Conservation (phyloP, 2,888 invertebrate genomes). For the Parnassius glacialis region DNA sequence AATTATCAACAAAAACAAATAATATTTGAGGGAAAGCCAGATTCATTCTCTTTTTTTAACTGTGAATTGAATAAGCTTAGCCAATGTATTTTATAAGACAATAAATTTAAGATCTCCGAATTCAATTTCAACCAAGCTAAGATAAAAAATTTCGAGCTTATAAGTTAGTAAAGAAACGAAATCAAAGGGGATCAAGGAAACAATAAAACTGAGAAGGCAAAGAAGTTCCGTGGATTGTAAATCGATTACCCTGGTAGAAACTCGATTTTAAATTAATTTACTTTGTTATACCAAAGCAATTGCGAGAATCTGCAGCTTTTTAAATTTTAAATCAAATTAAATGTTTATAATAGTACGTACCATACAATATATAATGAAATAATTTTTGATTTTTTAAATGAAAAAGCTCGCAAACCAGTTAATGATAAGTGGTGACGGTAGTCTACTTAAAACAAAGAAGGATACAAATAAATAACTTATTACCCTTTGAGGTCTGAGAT, state of each 20-base stretch:
- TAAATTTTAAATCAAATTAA: too few species aligned
- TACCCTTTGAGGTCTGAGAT: too few species aligned
- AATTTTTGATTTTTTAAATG: too few species aligned
- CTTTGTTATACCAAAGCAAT: neutral
- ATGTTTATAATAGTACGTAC: too few species aligned
- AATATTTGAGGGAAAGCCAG: neutral
- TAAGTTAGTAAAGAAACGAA: constrained; percentile 22
- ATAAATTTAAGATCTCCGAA: constrained; percentile 17
- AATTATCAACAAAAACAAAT: neutral
- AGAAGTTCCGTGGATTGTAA: constrained; percentile 18
- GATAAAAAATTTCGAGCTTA: constrained; percentile 17
- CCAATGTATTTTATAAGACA: neutral
- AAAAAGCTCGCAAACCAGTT: too few species aligned
- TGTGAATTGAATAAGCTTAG: constrained; percentile 3
- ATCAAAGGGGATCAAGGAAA: constrained; percentile 24
- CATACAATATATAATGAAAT: too few species aligned
- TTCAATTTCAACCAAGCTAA: constrained; percentile 19
- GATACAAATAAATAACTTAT: too few species aligned
- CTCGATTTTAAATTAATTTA: constrained; percentile 17
- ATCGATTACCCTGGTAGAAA: constrained; percentile 3
- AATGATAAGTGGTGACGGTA: too few species aligned
- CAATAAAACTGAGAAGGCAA: constrained; percentile 20
- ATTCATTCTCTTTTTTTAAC: neutral
- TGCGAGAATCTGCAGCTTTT: neutral
- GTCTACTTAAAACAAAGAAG: too few species aligned